Percentiles rank a stretch among this genome's conserved stretches.
phyloP scores from a whole-genome alignment of 2,888 invertebrate species.

The Phaonia tiefii region DNA sequence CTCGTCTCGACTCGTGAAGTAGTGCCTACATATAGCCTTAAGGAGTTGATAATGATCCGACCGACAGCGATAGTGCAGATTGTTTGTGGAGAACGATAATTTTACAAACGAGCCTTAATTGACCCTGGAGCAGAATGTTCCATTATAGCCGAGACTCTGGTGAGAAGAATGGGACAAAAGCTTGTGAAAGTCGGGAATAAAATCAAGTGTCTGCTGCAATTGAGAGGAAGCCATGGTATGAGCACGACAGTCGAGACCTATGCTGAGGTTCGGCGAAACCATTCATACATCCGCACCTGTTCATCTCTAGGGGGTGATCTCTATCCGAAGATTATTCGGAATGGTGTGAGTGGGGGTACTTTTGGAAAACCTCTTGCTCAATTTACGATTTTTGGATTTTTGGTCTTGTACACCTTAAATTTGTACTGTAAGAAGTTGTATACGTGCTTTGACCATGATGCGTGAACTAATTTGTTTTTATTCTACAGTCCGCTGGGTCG shows the following conservation, averaged over 20 bases:
- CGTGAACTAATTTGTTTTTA: not conserved
- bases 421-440: no score
- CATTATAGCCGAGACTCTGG: no score
- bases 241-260: not conserved
- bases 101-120: not conserved
- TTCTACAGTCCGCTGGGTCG: not conserved
- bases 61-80: not conserved
- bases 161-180: no score
- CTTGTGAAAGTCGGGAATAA: no score
- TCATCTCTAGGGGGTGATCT: conserved; percentile 1
- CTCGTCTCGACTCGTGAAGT: not conserved
- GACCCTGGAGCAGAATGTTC: not conserved
- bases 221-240: not conserved
- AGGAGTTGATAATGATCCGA: not conserved
- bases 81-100: not conserved
- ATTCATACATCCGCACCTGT: not conserved
- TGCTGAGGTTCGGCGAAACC: not conserved
- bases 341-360: conserved; percentile 7
- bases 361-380: conserved; percentile 22
- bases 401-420: not conserved
- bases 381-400: conserved; percentile 16
- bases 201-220: no score
- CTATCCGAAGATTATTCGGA: conserved; percentile 10
- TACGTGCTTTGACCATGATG: not conserved
- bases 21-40: not conserved